phyloP scores from a whole-genome alignment of 2,113 vertebrate genomes.

The Hyaena hyaena region DNA sequence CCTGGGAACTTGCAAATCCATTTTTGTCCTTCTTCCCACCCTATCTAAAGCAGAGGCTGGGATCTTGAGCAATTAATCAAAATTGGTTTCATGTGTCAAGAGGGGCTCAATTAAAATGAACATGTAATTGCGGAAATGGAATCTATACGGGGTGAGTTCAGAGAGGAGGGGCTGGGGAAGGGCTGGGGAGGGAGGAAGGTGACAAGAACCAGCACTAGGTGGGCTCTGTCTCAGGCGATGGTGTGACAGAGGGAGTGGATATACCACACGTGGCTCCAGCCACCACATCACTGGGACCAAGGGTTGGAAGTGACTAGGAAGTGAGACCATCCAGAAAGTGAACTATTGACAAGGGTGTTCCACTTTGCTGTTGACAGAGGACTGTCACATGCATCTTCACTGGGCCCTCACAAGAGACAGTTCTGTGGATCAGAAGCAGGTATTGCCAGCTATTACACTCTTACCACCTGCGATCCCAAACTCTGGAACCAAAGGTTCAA shows the following conservation, averaged over 20 bases:
- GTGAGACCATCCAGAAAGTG: background rate
- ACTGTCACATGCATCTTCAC: rapidly evolving
- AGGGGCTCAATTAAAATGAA: constrained; percentile 51
- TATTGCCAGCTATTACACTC: background rate
- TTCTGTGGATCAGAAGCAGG: background rate
- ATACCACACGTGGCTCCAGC: background rate
- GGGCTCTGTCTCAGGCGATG: background rate
- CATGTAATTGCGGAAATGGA: background rate
- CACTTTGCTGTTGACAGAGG: background rate
- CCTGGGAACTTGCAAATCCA: constrained; percentile 2
- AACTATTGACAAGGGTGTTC: background rate
- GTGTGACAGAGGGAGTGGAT: background rate
- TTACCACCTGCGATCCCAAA: background rate
- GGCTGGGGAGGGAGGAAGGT: too few species aligned
- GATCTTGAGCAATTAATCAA: constrained; percentile 52
- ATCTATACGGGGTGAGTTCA: background rate
- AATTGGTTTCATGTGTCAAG: constrained; percentile 8
- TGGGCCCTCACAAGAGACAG: background rate
- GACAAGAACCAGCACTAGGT: background rate
- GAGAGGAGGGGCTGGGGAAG: background rate
- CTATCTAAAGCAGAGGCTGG: constrained; percentile 1
- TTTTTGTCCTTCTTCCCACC: background rate
- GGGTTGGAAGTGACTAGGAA: background rate
- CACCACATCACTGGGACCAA: background rate
- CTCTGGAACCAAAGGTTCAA: background rate